phyloP scores from a whole-genome alignment of 2,888 invertebrate species.

The Tubulanus polymorphus region DNA sequence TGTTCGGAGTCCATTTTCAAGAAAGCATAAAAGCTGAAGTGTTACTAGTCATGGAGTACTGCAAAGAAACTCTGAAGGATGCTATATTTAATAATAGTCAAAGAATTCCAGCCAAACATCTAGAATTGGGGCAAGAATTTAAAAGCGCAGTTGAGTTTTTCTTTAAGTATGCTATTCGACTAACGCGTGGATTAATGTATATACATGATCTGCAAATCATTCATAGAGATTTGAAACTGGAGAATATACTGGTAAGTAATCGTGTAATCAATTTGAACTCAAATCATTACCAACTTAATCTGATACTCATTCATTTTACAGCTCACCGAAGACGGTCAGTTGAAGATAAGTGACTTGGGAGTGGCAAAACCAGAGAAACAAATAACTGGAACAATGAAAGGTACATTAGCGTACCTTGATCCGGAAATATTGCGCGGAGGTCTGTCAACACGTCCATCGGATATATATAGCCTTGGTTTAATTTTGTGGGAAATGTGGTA shows the following conservation, averaged over 20 bases:
- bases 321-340: conserved; percentile 22
- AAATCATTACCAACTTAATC: background rate
- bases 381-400: conserved; percentile 34
- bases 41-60: too few species aligned
- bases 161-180: too few species aligned
- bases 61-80: too few species aligned
- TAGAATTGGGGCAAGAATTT: too few species aligned
- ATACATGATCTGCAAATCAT: conserved; percentile 36
- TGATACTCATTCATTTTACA: too few species aligned
- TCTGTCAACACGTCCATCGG: conserved; percentile 29
- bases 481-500: conserved; percentile 43
- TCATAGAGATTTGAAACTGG: conserved; percentile 42
- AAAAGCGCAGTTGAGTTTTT: too few species aligned
- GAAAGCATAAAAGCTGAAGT: too few species aligned
- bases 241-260: conserved; percentile 38
- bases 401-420: conserved; percentile 41
- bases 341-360: conserved; percentile 43
- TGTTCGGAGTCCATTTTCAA: too few species aligned
- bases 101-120: too few species aligned
- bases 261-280: too few species aligned
- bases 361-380: conserved; percentile 32
- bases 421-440: conserved; percentile 36
- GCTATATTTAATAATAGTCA: too few species aligned
- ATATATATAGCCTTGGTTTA: conserved; percentile 33
- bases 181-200: conserved; percentile 21